Evolutionary conservation across 30 jellyfish, hydroid and myxozoan genomes (phyloP).

Genomic region (Clytia hemisphaerica): DNA sequence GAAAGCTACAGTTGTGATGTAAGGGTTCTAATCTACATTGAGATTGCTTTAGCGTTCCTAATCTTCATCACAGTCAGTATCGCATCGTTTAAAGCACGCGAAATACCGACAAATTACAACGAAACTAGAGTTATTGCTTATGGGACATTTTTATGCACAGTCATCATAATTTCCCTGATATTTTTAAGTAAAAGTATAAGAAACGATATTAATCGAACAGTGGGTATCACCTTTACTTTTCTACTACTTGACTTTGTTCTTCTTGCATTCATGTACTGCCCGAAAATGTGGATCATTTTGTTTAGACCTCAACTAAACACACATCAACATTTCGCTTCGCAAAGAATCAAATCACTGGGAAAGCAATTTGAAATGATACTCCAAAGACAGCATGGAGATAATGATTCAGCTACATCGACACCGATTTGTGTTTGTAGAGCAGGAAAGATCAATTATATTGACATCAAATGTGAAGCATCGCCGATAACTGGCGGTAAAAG

Average conservation of each 20-base stretch:
- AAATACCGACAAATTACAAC: slow-evolving; percentile 24
- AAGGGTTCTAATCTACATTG: too few relatives aligned
- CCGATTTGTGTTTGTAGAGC: too few relatives aligned
- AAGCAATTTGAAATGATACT: too few relatives aligned
- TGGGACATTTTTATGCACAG: slow-evolving; percentile 2
- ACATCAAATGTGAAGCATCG: too few relatives aligned
- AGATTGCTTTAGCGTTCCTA: background rate
- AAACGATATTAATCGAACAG: background rate
- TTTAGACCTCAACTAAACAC: background rate
- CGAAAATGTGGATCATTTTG: background rate
- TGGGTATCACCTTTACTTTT: background rate
- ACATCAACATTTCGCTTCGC: background rate
- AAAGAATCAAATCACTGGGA: too few relatives aligned
- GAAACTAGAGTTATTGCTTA: slow-evolving; percentile 8
- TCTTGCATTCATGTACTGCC: background rate
- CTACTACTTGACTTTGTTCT: background rate
- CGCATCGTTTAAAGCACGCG: slow-evolving; percentile 22
- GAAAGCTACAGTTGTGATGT: too few relatives aligned
- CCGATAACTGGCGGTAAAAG: too few relatives aligned
- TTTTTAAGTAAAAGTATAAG: background rate
- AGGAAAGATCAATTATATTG: too few relatives aligned
- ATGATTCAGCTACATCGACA: too few relatives aligned
- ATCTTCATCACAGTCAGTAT: slow-evolving; percentile 3
- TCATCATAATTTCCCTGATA: background rate
- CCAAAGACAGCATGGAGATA: too few relatives aligned